Percentiles rank a stretch among this genome's conserved stretches.
Evolutionary conservation across 2,888 invertebrate genomes (phyloP).

Genomic region (Disparrhopalites patrizii): DNA sequence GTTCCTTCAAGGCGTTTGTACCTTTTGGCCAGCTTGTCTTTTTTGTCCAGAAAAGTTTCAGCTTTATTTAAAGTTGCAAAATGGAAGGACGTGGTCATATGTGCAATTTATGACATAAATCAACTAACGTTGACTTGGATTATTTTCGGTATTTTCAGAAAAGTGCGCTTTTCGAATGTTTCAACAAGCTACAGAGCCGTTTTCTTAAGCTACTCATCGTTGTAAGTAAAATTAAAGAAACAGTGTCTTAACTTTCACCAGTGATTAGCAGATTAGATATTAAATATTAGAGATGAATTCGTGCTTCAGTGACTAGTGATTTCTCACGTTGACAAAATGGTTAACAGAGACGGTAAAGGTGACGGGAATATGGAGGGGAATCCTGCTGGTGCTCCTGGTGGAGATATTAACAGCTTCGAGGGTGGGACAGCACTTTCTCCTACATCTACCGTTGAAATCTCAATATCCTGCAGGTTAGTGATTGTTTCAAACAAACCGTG

Average conservation of each 20-base stretch:
- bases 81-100: too few relatives aligned
- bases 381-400: neutral
- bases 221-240: neutral
- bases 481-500: neutral
- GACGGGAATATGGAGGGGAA: neutral
- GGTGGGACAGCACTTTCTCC: conserved; percentile 38
- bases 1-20: too few relatives aligned
- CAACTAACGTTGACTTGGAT: too few relatives aligned
- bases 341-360: neutral
- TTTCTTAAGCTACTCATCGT: neutral
- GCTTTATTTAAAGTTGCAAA: too few relatives aligned
- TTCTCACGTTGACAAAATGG: neutral
- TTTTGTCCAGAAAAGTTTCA: too few relatives aligned
- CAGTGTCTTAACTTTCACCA: neutral
- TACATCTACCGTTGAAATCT: conserved; percentile 48
- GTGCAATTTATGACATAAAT: too few relatives aligned
- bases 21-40: too few relatives aligned
- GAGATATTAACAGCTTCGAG: conserved; percentile 18
- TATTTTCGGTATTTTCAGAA: too few relatives aligned
- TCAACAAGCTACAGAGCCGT: conserved; percentile 23
- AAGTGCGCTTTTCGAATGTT: conserved; percentile 22
- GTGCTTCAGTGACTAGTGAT: neutral
- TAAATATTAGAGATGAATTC: neutral
- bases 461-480: conserved; percentile 45
- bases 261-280: too few relatives aligned